A percentile compares a stretch with the other conserved stretches of the same genome.
These are phyloP conservation scores for Agrotis clavis DNA, from an alignment of 2,888 invertebrate species.

Conservation along the genomic window DNA sequence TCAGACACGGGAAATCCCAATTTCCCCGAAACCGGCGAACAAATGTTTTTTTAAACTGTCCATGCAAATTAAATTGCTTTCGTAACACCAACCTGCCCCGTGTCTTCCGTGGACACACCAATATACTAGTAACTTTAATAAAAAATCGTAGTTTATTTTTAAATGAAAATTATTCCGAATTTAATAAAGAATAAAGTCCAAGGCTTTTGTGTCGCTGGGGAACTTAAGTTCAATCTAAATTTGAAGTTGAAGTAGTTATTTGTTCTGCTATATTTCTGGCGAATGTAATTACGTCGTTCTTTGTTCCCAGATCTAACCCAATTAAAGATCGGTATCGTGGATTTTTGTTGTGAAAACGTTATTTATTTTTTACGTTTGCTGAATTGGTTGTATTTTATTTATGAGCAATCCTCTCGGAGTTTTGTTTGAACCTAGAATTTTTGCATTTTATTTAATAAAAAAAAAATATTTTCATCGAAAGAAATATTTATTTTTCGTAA, in stretches of 20 bases:
- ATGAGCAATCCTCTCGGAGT: not conserved
- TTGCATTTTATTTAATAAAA: conserved; percentile 1
- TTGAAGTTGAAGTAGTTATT: conserved; percentile 74
- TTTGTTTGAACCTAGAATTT: conserved; percentile 1
- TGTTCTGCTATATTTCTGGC: conserved; percentile 67
- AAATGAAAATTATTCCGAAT: conserved; percentile 74
- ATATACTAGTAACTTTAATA: conserved; percentile 63
- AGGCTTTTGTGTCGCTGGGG: conserved; percentile 72
- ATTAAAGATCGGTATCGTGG: conserved; percentile 61
- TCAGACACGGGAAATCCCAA: conserved; percentile 47
- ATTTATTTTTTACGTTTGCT: conserved; percentile 42
- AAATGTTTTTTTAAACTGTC: conserved; percentile 54
- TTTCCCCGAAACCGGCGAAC: conserved; percentile 48
- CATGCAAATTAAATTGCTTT: conserved; percentile 52
- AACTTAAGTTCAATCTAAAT: conserved; percentile 78
- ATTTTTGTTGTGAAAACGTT: conserved; percentile 53
- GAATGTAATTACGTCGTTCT: conserved; percentile 65
- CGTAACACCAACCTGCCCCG: conserved; percentile 38
- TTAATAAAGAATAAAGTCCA: conserved; percentile 79
- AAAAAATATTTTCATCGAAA: not conserved
- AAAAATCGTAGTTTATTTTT: conserved; percentile 67
- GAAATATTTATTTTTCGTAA: not conserved
- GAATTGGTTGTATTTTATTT: conserved; percentile 37
- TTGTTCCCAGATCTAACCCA: conserved; percentile 61
- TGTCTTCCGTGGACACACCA: conserved; percentile 64